Evolutionary conservation across 2,797 vertebrate species (phyloP).

Genomic region (Synanceia verrucosa): DNA sequence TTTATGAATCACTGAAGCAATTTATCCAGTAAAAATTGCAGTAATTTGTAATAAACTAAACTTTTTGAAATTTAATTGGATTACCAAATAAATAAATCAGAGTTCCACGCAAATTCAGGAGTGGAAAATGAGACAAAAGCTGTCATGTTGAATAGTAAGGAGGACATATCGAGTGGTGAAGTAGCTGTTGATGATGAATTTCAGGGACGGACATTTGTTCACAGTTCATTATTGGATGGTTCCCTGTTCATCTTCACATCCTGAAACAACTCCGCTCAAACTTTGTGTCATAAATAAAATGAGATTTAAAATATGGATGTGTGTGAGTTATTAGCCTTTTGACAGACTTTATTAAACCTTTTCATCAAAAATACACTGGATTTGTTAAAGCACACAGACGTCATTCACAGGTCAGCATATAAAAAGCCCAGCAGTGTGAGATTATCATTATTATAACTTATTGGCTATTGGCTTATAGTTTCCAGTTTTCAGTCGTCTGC

Average conservation of each 20-base stretch:
- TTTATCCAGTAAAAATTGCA: neutral
- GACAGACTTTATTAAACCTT: constrained; percentile 13
- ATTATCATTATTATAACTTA: neutral
- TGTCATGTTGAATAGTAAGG: neutral
- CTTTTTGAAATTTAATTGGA: neutral
- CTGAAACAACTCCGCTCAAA: neutral
- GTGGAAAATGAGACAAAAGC: neutral
- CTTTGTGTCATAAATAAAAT: constrained; percentile 6
- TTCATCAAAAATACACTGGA: neutral
- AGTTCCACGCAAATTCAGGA: no score
- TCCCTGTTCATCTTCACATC: neutral
- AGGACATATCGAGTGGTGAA: no score
- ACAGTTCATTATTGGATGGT: neutral
- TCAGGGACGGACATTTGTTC: neutral
- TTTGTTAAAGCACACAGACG: neutral
- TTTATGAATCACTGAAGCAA: neutral
- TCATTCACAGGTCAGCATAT: neutral
- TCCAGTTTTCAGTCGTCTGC: neutral
- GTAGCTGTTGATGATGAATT: no score
- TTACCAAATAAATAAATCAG: neutral
- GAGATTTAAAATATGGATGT: neutral
- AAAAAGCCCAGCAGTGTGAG: neutral
- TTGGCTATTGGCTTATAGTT: neutral
- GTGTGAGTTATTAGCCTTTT: neutral
- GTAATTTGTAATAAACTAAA: neutral